These are phyloP conservation scores for Chromobotia macracanthus DNA, from an alignment of 2,797 vertebrate species.

Conservation along the genomic window DNA sequence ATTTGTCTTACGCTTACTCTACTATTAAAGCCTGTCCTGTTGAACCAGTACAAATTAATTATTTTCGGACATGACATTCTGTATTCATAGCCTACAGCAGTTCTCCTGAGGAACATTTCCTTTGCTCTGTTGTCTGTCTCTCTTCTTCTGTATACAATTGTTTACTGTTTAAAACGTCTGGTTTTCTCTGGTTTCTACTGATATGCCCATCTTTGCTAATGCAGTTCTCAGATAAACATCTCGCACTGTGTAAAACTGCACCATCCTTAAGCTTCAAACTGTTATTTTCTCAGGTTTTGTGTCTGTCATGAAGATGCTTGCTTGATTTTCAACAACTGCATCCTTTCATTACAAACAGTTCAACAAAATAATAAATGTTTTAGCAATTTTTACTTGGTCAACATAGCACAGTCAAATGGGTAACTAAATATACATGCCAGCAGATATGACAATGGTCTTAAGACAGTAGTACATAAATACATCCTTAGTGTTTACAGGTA, in stretches of 20 bases:
- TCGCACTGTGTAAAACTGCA: slow-evolving; percentile 4
- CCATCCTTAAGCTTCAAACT: slow-evolving; percentile 8
- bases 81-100: not conserved
- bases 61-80: not conserved
- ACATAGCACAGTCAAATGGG: not conserved
- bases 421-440: not conserved
- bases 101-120: slow-evolving; percentile 6
- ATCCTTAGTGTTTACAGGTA: no score
- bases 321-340: not conserved
- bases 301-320: not conserved
- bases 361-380: not conserved
- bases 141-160: not conserved
- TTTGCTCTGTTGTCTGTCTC: slow-evolving; percentile 10
- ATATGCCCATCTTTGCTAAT: not conserved
- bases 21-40: not conserved
- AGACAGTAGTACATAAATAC: no score
- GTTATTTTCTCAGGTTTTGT: not conserved
- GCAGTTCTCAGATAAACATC: slow-evolving; percentile 9
- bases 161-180: slow-evolving; percentile 12
- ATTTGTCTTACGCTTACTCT: slow-evolving; percentile 4
- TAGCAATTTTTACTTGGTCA: not conserved
- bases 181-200: not conserved
- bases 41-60: slow-evolving; percentile 17
- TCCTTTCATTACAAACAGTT: not conserved
- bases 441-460: no score